These are phyloP conservation scores for Haliaeetus leucogaster DNA, from an alignment of 2,113 vertebrate genomes.

Conservation along the genomic window DNA sequence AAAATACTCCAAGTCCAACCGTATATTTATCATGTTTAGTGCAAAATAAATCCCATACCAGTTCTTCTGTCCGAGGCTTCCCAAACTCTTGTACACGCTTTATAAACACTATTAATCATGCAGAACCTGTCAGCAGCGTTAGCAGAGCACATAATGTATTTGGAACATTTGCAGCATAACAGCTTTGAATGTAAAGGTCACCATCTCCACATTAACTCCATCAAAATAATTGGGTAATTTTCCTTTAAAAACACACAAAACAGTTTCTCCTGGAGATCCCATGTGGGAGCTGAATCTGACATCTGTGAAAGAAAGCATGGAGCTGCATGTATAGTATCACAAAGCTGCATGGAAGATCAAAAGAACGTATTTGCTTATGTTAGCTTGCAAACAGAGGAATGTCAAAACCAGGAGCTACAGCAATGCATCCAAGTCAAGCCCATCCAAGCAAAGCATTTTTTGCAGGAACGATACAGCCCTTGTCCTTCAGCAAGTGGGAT, in stretches of 20 bases:
- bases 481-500: neutral
- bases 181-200: slow-evolving; percentile 60
- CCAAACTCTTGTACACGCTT: slow-evolving; percentile 25
- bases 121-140: slow-evolving; percentile 28
- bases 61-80: slow-evolving; percentile 50
- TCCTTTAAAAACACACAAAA: slow-evolving; percentile 64
- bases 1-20: neutral
- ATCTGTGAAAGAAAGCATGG: slow-evolving; percentile 49
- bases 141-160: slow-evolving; percentile 30
- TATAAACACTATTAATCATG: slow-evolving; percentile 60
- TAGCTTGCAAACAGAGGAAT: slow-evolving; percentile 5
- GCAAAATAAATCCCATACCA: slow-evolving; percentile 46
- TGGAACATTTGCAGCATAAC: slow-evolving; percentile 58
- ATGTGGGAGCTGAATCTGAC: slow-evolving; percentile 15
- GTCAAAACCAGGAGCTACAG: slow-evolving; percentile 28
- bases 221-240: slow-evolving; percentile 57
- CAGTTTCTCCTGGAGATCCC: slow-evolving; percentile 5
- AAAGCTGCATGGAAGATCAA: slow-evolving; percentile 31
- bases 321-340: neutral
- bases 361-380: neutral
- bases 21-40: slow-evolving; percentile 44
- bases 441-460: neutral
- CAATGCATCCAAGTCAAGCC: slow-evolving; percentile 33
- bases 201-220: slow-evolving; percentile 59
- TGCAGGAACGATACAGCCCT: neutral